Evolutionary conservation across 2,113 vertebrate species (phyloP).

Genomic region (Bagarius yarrelli): DNA sequence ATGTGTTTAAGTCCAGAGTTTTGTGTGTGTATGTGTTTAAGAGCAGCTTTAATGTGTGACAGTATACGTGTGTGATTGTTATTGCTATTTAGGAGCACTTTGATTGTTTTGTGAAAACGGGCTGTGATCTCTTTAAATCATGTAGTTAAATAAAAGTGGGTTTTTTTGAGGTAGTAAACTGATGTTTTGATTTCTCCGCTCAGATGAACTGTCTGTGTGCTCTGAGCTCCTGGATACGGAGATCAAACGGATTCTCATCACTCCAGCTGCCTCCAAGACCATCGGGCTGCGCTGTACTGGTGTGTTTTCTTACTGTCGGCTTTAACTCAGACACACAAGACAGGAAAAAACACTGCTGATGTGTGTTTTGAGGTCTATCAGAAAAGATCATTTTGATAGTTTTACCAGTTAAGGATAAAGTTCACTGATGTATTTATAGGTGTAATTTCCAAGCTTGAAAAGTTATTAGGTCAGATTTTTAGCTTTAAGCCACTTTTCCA

Average conservation of each 20-base stretch:
- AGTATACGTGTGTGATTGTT: too few species aligned
- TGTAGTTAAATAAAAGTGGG: not conserved
- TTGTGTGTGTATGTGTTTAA: too few species aligned
- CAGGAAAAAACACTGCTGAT: not conserved
- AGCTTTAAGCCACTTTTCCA: too few species aligned
- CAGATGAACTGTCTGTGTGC: conserved; percentile 53
- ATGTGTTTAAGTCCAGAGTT: too few species aligned
- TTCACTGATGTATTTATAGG: too few species aligned
- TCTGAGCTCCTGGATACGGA: conserved; percentile 53
- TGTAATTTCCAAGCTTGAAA: too few species aligned
- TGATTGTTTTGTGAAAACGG: too few species aligned
- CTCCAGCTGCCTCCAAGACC: conserved; percentile 15
- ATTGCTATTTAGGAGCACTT: too few species aligned
- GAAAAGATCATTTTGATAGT: not conserved
- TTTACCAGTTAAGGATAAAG: not conserved
- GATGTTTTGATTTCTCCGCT: not conserved
- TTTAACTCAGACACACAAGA: not conserved
- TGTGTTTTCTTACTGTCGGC: conserved; percentile 7
- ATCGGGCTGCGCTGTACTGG: conserved; percentile 33
- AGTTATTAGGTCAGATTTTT: too few species aligned
- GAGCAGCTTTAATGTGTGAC: too few species aligned
- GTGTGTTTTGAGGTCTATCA: not conserved
- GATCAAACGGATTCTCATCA: conserved; percentile 33
- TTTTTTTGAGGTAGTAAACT: not conserved
- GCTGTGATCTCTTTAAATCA: not conserved